Base-by-base conservation (phyloP, 2,113 vertebrate genomes). In the Hypomesus transpacificus region DNA sequence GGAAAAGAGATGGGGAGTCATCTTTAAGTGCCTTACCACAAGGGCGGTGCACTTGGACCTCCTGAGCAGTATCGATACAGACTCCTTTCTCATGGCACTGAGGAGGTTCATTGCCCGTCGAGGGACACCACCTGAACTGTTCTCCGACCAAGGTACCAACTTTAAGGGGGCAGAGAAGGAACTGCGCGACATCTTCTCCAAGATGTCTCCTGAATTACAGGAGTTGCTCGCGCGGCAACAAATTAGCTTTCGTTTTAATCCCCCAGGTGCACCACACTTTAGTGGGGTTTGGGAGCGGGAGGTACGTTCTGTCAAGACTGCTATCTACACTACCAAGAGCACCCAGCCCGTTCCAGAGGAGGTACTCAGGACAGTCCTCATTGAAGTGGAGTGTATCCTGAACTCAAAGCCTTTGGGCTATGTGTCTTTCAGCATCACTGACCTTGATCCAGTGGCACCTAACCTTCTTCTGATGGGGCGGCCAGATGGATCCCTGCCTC, bases 381-480 rank as follows among this genome's bases (percentile, higher is more conserved):
- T 59, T 21, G 57, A 59, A 59, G 11, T 21, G 57, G 5, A 59
- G 20, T 9, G 21, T 3, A 14, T 59, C 20, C 20, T 59, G 20
- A 59, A 59, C 2, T 59, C 57, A 18, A 39, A 52, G 60, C 21
- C 16, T 3, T 14, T 21, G 69, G n/a, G 57, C 3, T 68, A 67
- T 24, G 16, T 62, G 3, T 60, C 64, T 0, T 58, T 31, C 21
- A 39, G 56, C 24, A 14, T 74, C 20, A 11, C 60, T 18, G 61
- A 69, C 18, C 50, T 46, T 4, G 59, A 75, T 18, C 74, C 50
- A 6, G 46, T 64, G 5, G 70, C 51, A 11, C 68, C 22, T 2
- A 63, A 69, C 24, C 13, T 62, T 20, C 46, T 70, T 3, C 17
- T 75, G 39, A 75, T 75, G 67, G 74, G 59, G 65, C 67, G 31